Conservation (phyloP, 2,797 vertebrate species). For the Malurus splendens region DNA sequence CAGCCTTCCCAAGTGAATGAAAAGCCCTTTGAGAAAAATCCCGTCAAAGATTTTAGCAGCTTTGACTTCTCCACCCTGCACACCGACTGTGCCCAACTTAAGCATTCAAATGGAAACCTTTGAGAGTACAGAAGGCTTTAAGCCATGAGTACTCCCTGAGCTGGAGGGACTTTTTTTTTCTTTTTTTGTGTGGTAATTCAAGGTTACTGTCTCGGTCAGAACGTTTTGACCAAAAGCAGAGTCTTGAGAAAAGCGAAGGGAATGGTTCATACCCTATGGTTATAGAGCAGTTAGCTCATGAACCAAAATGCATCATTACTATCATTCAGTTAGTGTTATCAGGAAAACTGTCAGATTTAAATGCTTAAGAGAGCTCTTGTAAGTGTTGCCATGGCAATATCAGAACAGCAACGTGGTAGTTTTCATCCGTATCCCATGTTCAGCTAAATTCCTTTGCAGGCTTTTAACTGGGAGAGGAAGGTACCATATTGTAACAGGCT, state of each 20-base stretch:
- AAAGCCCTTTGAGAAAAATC: not conserved
- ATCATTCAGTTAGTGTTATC: conserved; percentile 30
- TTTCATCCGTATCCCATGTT: conserved; percentile 45
- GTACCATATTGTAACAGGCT: not conserved
- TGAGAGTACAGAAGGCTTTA: not conserved
- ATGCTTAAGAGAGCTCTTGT: conserved; percentile 50
- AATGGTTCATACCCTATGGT: not conserved
- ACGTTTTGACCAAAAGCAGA: not conserved
- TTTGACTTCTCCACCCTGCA: not conserved
- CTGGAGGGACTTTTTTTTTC: not conserved
- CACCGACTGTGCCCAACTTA: not conserved
- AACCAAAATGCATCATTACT: conserved; percentile 24
- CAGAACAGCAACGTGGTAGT: conserved; percentile 6
- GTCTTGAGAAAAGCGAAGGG: not conserved
- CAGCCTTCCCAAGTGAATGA: not conserved
- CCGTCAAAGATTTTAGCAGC: not conserved
- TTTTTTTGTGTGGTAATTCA: not conserved
- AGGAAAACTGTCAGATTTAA: conserved; percentile 55
- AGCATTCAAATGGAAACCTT: not conserved
- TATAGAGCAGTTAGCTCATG: conserved; percentile 10
- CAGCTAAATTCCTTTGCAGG: conserved; percentile 28
- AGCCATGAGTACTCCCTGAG: not conserved
- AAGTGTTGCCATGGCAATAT: conserved; percentile 64
- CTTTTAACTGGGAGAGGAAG: not conserved
- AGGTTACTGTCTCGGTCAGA: not conserved